Base-by-base conservation (phyloP, 2,888 invertebrate species). In the Mythimna albipuncta region DNA sequence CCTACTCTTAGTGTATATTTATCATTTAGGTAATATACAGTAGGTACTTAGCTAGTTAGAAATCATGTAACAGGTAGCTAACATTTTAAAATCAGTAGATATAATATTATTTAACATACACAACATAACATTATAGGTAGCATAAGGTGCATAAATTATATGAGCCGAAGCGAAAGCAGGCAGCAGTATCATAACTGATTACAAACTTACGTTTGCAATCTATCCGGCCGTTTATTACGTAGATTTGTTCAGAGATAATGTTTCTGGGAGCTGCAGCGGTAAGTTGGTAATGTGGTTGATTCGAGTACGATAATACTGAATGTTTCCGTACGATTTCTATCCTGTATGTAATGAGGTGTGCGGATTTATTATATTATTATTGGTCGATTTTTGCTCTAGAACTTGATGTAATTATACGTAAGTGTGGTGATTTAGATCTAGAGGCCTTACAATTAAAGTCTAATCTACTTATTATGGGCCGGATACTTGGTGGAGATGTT, bases 281-380 rank as follows among this genome's bases (percentile, higher is more conserved):
- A 72, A 68, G 58, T 75, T 76, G 72, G 67, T 73, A 69, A 63
- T 67, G 66, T 63, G 59, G 52, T 77, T 70, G 69, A 81, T 77
- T 78, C 58, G 75, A 83, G 75, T 76, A 81, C 78, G 74, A 71
- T 81, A 72, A 64, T 77, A 75, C 74, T 82, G 75, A 79, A 80
- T 81, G 83, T 86, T 86, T 88, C 88, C 87, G 82, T 71, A 65
- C 85, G 85, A 72, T 89, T 89, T 89, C 88, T 87, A 87, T 88
- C 87, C 87, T 87, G 86, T 83, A 62, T 71, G 64, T 82, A 69
- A 83, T 73, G 73, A 71, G 54, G 47, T 70, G 58, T 59, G 32
- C 32, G 69, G 67, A 44, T 44, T 32, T 32, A 32, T 32, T 44
- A 44, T 47, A 47, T 47, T 26, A 70, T 78, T 70, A 75, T 55